These are phyloP conservation scores for Ammospiza caudacuta DNA, from an alignment of 2,113 vertebrate genomes.

Conservation along the genomic window DNA sequence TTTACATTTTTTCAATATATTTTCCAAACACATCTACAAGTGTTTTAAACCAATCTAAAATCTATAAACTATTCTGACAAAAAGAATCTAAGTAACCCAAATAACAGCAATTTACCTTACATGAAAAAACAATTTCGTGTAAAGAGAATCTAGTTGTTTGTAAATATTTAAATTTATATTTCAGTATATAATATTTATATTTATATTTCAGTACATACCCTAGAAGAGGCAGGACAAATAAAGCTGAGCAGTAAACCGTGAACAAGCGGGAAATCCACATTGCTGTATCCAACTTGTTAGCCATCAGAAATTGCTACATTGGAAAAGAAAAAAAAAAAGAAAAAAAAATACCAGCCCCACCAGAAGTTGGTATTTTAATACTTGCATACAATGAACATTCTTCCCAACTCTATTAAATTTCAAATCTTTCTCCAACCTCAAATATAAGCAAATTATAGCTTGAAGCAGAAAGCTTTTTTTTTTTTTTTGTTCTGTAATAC, in stretches of 20 bases:
- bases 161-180: not conserved
- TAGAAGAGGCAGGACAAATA: slow-evolving; percentile 94
- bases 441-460: not conserved
- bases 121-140: not conserved
- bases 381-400: not conserved
- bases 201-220: slow-evolving; percentile 82
- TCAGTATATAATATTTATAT: not conserved
- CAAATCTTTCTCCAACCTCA: not conserved
- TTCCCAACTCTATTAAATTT: not conserved
- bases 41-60: not conserved
- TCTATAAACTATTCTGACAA: not conserved
- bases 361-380: not conserved
- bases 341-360: not conserved
- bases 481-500: not conserved
- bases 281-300: slow-evolving; percentile 94
- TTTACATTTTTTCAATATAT: not conserved
- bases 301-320: slow-evolving; percentile 93
- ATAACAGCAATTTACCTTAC: not conserved
- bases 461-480: not conserved
- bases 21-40: not conserved
- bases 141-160: not conserved
- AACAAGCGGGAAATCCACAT: slow-evolving; percentile 99
- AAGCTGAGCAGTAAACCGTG: slow-evolving; percentile 95
- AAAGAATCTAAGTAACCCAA: not conserved
- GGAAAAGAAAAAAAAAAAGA: not conserved